These are phyloP conservation scores for Adelosebastes latens DNA, from an alignment of 2,797 vertebrate genomes.

Conservation along the genomic window DNA sequence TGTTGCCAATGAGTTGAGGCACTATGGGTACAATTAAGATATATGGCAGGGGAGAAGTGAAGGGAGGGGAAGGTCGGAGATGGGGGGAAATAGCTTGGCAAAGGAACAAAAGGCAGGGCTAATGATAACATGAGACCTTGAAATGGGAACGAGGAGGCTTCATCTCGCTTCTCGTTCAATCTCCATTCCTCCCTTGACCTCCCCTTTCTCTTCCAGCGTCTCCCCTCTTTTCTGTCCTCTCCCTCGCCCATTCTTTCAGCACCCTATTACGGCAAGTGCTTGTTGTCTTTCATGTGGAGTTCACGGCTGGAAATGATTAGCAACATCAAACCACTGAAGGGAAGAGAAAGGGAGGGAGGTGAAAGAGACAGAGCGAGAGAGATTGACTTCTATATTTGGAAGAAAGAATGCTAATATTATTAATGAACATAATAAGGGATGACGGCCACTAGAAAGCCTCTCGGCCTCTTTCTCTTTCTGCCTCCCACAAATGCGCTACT, in stretches of 20 bases:
- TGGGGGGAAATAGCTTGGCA: slow-evolving; percentile 56
- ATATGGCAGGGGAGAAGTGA: slow-evolving; percentile 50
- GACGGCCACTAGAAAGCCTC: slow-evolving; percentile 26
- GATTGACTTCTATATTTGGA: slow-evolving; percentile 78
- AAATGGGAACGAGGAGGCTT: slow-evolving; percentile 62
- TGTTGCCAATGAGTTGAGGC: slow-evolving; percentile 53
- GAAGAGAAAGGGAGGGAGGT: slow-evolving; percentile 59
- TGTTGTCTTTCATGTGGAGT: slow-evolving; percentile 80
- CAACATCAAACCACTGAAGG: slow-evolving; percentile 74
- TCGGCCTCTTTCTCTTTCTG: slow-evolving; percentile 5
- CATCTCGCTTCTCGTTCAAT: slow-evolving; percentile 57
- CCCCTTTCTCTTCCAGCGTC: slow-evolving; percentile 45
- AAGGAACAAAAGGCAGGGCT: slow-evolving; percentile 71
- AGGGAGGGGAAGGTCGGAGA: slow-evolving; percentile 34
- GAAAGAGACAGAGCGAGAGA: slow-evolving; percentile 47
- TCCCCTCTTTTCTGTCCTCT: slow-evolving; percentile 52
- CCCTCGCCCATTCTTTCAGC: slow-evolving; percentile 67
- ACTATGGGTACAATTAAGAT: slow-evolving; percentile 70
- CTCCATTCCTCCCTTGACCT: slow-evolving; percentile 72
- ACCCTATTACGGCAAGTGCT: slow-evolving; percentile 78
- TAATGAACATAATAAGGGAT: slow-evolving; percentile 62
- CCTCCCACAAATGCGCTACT: slow-evolving; percentile 1
- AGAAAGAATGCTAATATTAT: slow-evolving; percentile 66
- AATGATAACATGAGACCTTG: slow-evolving; percentile 76
- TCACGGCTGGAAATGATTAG: slow-evolving; percentile 82